Evolutionary conservation across 2,797 vertebrate genomes (phyloP).

Genomic region (Argentina silus): DNA sequence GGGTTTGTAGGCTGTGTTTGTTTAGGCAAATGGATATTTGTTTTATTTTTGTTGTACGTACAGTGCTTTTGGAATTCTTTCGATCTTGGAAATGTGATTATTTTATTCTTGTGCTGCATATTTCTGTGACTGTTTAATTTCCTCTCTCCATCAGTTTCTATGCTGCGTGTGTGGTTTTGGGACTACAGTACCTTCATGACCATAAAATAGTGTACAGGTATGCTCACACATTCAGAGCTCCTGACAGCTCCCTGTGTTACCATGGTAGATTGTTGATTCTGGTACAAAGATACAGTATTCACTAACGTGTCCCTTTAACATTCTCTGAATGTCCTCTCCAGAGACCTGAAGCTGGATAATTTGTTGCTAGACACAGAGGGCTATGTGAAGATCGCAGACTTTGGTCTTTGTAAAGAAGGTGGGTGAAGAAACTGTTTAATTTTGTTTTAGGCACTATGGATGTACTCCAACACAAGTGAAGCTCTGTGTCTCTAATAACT

Average conservation of each 20-base stretch:
- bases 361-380: slow-evolving; percentile 88
- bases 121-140: background rate
- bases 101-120: background rate
- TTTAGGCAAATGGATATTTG: too few relatives aligned
- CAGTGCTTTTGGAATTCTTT: too few relatives aligned
- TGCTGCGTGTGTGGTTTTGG: slow-evolving; percentile 88
- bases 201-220: slow-evolving; percentile 92
- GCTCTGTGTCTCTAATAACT: background rate
- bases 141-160: slow-evolving; percentile 80
- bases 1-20: too few relatives aligned
- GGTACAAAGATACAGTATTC: background rate
- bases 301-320: background rate
- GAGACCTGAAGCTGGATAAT: slow-evolving; percentile 87
- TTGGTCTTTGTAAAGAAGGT: slow-evolving; percentile 92
- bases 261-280: background rate
- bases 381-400: slow-evolving; percentile 91
- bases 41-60: too few relatives aligned
- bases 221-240: slow-evolving; percentile 38
- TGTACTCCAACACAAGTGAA: background rate
- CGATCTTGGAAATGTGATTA: too few relatives aligned
- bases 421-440: slow-evolving; percentile 32
- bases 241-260: background rate
- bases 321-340: slow-evolving; percentile 12
- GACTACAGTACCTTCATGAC: slow-evolving; percentile 88
- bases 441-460: background rate